Conservation (phyloP, 2,797 vertebrate species). For the Phaenicophaeus curvirostris region DNA sequence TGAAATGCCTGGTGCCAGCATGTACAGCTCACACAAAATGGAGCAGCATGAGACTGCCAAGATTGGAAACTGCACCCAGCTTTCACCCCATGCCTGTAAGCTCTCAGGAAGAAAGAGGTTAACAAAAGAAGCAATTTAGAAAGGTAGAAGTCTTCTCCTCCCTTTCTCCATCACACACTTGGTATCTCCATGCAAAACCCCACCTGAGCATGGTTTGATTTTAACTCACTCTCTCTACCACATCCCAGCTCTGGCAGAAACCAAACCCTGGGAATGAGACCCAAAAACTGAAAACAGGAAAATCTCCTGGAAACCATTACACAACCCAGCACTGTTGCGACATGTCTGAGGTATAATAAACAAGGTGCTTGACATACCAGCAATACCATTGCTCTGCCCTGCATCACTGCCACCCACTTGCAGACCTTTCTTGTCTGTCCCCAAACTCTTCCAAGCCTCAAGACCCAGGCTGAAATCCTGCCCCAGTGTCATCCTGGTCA, state of each 20-base stretch:
- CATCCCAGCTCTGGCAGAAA: slow-evolving; percentile 23
- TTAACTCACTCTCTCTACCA: not conserved
- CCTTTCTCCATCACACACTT: not conserved
- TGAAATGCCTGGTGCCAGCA: not conserved
- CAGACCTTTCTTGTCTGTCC: slow-evolving; percentile 15
- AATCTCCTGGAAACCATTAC: slow-evolving; percentile 49
- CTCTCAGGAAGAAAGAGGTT: not conserved
- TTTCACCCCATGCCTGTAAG: not conserved
- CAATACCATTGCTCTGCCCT: slow-evolving; percentile 31
- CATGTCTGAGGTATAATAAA: slow-evolving; percentile 8
- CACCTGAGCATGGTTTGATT: not conserved
- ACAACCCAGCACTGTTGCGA: slow-evolving; percentile 45
- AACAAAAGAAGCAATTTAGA: not conserved
- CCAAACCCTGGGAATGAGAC: slow-evolving; percentile 5
- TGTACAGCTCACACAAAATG: not conserved
- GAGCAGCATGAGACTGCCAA: not conserved
- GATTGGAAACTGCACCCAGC: not conserved
- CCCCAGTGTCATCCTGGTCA: not conserved
- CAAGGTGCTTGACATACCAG: slow-evolving; percentile 61
- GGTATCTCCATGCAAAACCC: not conserved
- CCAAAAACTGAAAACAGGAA: slow-evolving; percentile 15
- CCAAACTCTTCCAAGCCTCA: not conserved
- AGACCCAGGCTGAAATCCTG: not conserved
- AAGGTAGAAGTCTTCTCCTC: not conserved
- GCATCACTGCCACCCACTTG: slow-evolving; percentile 46